phyloP scores from a whole-genome alignment of 2,797 vertebrate genomes.

The Potorous gilbertii region DNA sequence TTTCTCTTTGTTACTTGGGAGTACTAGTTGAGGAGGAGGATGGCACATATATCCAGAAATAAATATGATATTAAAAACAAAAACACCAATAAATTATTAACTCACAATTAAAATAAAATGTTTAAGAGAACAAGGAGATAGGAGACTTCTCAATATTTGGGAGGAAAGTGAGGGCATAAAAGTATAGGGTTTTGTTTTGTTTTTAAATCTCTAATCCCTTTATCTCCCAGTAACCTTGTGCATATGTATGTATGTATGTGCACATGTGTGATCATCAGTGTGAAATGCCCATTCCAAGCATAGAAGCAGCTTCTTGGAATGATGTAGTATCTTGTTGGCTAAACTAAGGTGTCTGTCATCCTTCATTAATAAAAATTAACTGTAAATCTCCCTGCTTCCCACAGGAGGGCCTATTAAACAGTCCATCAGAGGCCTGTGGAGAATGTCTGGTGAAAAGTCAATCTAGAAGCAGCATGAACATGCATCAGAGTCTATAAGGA shows the following conservation, averaged over 20 bases:
- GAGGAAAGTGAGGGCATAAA: not conserved
- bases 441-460: not conserved
- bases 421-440: constrained; percentile 43
- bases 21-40: not conserved
- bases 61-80: not conserved
- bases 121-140: not conserved
- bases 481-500: not conserved
- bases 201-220: not conserved
- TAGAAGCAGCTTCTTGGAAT: constrained; percentile 16
- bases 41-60: not conserved
- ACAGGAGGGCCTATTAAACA: constrained; percentile 65
- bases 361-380: constrained; percentile 76
- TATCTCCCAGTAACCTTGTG: not conserved
- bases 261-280: not conserved
- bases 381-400: constrained; percentile 55
- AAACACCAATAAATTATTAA: not conserved
- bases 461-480: constrained; percentile 48
- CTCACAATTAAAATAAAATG: not conserved
- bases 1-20: not conserved
- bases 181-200: not conserved
- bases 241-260: not conserved
- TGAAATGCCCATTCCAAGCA: not conserved
- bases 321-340: constrained; percentile 26
- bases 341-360: constrained; percentile 50
- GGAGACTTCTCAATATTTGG: not conserved